Conservation (phyloP, 2,113 vertebrate genomes). For the Anser cygnoides region DNA sequence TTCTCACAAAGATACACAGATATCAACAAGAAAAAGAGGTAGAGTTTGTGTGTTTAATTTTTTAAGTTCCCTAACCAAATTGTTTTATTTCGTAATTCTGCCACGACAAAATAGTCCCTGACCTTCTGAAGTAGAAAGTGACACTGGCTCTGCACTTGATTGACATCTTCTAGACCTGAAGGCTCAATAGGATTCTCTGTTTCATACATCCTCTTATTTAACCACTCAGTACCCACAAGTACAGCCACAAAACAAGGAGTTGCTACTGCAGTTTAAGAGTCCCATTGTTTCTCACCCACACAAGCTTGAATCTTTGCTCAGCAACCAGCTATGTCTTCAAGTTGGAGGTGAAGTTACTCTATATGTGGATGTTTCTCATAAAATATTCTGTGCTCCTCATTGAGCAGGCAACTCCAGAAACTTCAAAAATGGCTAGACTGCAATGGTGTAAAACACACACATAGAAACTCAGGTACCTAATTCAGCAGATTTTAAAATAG, state of each 20-base stretch:
- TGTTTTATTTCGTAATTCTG: conserved; percentile 27
- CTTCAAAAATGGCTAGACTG: background rate
- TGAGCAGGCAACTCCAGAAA: background rate
- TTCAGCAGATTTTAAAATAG: no score
- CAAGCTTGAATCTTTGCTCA: background rate
- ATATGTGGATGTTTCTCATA: background rate
- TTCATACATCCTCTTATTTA: background rate
- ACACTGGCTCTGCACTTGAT: background rate
- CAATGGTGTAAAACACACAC: no score
- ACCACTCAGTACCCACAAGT: background rate
- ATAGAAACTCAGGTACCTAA: no score
- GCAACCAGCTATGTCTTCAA: background rate
- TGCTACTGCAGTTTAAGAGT: background rate
- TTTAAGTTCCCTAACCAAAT: background rate
- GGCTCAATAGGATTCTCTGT: background rate
- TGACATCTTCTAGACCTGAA: background rate
- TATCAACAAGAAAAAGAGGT: conserved; percentile 39
- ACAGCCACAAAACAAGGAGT: background rate
- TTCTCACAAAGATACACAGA: background rate
- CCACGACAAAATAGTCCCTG: background rate
- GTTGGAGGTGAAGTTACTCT: background rate
- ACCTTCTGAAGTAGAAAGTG: background rate
- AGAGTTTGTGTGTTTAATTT: background rate
- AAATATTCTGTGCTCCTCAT: background rate
- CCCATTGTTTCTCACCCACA: background rate